Evolutionary conservation across 2,888 invertebrate genomes (phyloP), one percentile per base, ranked within the genome.

Genomic region (Mesorhabditis spiculigera): DNA sequence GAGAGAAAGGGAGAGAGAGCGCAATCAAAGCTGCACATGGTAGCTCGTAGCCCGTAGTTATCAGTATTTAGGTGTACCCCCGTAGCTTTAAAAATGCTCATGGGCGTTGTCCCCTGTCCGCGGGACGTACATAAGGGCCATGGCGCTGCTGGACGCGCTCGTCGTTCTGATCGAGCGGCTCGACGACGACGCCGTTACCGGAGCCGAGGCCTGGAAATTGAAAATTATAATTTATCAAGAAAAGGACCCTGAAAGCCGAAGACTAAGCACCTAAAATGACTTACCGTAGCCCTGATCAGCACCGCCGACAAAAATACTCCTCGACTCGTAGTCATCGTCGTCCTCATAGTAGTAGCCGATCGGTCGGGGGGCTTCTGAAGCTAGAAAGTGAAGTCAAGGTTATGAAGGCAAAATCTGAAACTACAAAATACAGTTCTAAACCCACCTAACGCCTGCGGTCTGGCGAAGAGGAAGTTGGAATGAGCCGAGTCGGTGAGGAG

Each of bases 291-390:
- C 13, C 28, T 45, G 64, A 4, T 43, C 65, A 41, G 67, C 73
- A 28, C 73, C 80, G 42, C 80, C 81, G 63, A 81, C 70, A 64
- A 75, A 82, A 75, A 81, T 78, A 28, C 77, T 72, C 71, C 81
- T 84, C 65, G 78, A 77, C 73, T 85, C 81, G 68, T 85, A 84
- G 4, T 80, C 81, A 41, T 82, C 84, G 64, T 86, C 86, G 50
- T 86, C 85, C 68, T 86, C 86, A 71, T 86, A 86, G 70, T 86
- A 86, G 74, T 82, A 86, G 62, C 84, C 83, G 63, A 85, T 75
- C 5, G 83, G 79, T 5, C 82, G 77, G 5, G 78, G 77, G 5
- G 80, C 76, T 28, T 80, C 80, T 66, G 71, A 69, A 73, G 66
- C 45, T 4, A 16, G 61, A 16, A 68, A 43, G 16, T 45, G 5